Conservation (phyloP, 1,140 invertebrate genomes). For the Drosophila triauraria region DNA sequence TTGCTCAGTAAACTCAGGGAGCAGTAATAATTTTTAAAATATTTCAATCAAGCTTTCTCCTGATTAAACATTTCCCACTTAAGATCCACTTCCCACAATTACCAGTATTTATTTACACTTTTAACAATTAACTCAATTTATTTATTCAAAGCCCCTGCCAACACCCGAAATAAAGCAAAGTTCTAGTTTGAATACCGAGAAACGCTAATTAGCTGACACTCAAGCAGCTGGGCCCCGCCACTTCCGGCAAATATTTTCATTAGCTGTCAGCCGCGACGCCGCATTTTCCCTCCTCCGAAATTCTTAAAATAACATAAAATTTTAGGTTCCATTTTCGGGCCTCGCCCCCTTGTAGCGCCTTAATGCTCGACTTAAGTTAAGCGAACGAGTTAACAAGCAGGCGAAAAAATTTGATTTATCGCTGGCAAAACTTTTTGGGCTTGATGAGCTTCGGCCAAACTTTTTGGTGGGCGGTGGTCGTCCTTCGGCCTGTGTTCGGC, state of each 20-base stretch:
- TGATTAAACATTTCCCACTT: too few species aligned
- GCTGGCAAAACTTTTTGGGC: conserved; percentile 57
- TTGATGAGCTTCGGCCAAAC: conserved; percentile 59
- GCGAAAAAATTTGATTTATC: conserved; percentile 72
- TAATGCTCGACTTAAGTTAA: conserved; percentile 78
- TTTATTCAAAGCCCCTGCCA: conserved; percentile 3
- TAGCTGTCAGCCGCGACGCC: conserved; percentile 54
- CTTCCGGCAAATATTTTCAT: conserved; percentile 60
- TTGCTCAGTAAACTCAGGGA: background rate
- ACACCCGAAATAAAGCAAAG: background rate
- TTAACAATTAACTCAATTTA: conserved; percentile 5
- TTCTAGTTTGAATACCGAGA: conserved; percentile 14
- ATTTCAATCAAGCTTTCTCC: background rate
- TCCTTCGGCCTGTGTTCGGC: background rate
- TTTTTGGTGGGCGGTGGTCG: conserved; percentile 17
- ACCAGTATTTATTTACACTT: background rate
- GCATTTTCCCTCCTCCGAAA: conserved; percentile 25
- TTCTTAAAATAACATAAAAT: conserved; percentile 66
- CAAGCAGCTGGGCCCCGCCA: conserved; percentile 1
- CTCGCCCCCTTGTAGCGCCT: conserved; percentile 3
- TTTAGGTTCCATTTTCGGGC: conserved; percentile 20
- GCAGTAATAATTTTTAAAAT: background rate
- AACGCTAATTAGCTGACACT: conserved; percentile 48
- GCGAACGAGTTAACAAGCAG: conserved; percentile 76
- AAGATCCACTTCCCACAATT: background rate